Percentiles rank a stretch among this genome's conserved stretches.
These are phyloP conservation scores for Dipodomys stephensi DNA, from an alignment of 2,113 vertebrate genomes.

Conservation along the genomic window DNA sequence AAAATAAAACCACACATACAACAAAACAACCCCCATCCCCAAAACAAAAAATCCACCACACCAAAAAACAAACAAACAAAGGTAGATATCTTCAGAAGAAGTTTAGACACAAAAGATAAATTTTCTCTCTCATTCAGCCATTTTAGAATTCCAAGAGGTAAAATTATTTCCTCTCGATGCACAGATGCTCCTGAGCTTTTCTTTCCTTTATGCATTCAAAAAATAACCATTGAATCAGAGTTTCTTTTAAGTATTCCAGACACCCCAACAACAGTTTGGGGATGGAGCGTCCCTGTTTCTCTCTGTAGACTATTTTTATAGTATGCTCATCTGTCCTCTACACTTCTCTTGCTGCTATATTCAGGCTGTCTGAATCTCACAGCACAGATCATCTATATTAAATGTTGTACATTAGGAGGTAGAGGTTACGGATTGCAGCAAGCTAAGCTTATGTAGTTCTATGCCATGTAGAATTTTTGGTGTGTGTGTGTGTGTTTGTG, in stretches of 20 bases:
- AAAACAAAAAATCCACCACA: no score
- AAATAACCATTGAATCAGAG: background rate
- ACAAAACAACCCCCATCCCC: no score
- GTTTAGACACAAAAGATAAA: background rate
- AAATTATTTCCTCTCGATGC: background rate
- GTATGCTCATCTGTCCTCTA: background rate
- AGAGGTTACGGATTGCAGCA: background rate
- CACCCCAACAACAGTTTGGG: background rate
- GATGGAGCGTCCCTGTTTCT: background rate
- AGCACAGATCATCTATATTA: background rate
- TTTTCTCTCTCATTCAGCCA: background rate
- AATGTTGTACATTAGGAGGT: background rate
- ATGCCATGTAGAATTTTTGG: background rate
- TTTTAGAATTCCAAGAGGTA: background rate
- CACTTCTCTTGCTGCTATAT: background rate
- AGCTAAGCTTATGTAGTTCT: background rate
- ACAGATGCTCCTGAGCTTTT: slow-evolving; percentile 17
- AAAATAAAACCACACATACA: background rate
- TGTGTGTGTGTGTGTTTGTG: background rate
- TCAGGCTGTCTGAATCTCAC: background rate
- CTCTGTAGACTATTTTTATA: slow-evolving; percentile 37
- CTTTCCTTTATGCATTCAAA: slow-evolving; percentile 28
- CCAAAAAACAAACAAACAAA: no score
- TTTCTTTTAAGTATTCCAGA: slow-evolving; percentile 17
- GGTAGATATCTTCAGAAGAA: background rate